Percentiles rank a stretch among this genome's conserved stretches.
Conservation (phyloP, 1,140 invertebrate genomes). For the Helicoverpa armigera region DNA sequence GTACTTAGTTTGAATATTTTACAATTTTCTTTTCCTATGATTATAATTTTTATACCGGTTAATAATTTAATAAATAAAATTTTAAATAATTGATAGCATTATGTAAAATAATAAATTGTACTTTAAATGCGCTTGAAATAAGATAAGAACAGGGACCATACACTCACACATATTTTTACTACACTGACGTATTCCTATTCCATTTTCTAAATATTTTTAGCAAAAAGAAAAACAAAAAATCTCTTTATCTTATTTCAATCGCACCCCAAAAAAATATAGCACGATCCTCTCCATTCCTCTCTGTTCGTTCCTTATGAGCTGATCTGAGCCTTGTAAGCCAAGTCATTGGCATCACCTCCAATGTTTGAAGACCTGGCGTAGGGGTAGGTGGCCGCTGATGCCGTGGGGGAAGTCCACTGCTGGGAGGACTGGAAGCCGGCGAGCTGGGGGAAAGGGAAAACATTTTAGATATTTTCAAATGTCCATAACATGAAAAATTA, state of each 20-base stretch:
- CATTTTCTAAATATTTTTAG: too few species aligned
- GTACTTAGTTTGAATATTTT: slow-evolving; percentile 35
- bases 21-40: not conserved
- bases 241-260: not conserved
- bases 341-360: slow-evolving; percentile 85
- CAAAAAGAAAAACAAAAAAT: too few species aligned
- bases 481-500: too few species aligned
- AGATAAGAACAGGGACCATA: not conserved
- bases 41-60: not conserved
- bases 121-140: not conserved
- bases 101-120: not conserved
- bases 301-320: slow-evolving; percentile 62
- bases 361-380: slow-evolving; percentile 87
- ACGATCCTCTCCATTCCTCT: not conserved
- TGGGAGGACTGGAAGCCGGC: slow-evolving; percentile 71
- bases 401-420: slow-evolving; percentile 74
- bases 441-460: slow-evolving; percentile 62
- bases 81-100: not conserved
- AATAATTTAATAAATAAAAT: slow-evolving; percentile 3
- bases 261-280: too few species aligned
- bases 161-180: too few species aligned
- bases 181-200: too few species aligned
- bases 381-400: slow-evolving; percentile 85
- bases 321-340: slow-evolving; percentile 89
- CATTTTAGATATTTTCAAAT: too few species aligned